phyloP scores from a whole-genome alignment of 1,140 invertebrate genomes.

The Calosoma granatense region DNA sequence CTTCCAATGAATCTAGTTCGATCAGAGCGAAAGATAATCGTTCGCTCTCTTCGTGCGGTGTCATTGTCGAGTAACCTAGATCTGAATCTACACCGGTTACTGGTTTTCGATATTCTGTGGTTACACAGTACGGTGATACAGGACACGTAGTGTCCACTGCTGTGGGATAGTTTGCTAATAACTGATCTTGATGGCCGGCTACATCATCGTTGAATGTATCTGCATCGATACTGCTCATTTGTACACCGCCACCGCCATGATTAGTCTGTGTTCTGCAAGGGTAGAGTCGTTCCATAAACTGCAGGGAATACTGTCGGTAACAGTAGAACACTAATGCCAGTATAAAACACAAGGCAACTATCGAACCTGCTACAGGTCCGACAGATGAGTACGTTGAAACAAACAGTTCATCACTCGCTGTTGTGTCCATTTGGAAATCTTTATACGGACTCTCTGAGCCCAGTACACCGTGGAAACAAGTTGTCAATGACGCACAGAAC shows the following conservation, averaged over 20 bases:
- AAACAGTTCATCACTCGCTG: slow-evolving; percentile 28
- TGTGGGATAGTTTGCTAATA: slow-evolving; percentile 39
- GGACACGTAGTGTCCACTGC: slow-evolving; percentile 49
- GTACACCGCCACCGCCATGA: slow-evolving; percentile 30
- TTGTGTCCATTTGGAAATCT: slow-evolving; percentile 39
- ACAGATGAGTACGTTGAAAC: slow-evolving; percentile 47
- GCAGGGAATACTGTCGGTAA: slow-evolving; percentile 49
- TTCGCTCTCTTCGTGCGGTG: slow-evolving; percentile 74
- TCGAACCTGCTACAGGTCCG: slow-evolving; percentile 49
- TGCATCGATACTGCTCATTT: slow-evolving; percentile 28
- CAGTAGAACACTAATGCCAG: slow-evolving; percentile 53
- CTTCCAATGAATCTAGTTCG: slow-evolving; percentile 47
- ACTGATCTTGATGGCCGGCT: slow-evolving; percentile 47
- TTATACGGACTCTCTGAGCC: slow-evolving; percentile 71
- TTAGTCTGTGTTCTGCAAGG: slow-evolving; percentile 39
- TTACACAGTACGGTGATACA: slow-evolving; percentile 79
- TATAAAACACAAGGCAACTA: slow-evolving; percentile 48
- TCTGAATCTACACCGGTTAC: slow-evolving; percentile 72
- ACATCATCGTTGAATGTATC: slow-evolving; percentile 38
- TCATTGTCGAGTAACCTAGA: slow-evolving; percentile 93
- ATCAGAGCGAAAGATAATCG: slow-evolving; percentile 61
- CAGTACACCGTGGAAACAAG: slow-evolving; percentile 78
- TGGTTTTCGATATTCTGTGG: slow-evolving; percentile 67
- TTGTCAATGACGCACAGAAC: slow-evolving; percentile 67
- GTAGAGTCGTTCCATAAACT: slow-evolving; percentile 39